A percentile compares a stretch with the other conserved stretches of the same genome.
phyloP scores from a whole-genome alignment of 1,140 invertebrate genomes.

The Pollicipes pollicipes region DNA sequence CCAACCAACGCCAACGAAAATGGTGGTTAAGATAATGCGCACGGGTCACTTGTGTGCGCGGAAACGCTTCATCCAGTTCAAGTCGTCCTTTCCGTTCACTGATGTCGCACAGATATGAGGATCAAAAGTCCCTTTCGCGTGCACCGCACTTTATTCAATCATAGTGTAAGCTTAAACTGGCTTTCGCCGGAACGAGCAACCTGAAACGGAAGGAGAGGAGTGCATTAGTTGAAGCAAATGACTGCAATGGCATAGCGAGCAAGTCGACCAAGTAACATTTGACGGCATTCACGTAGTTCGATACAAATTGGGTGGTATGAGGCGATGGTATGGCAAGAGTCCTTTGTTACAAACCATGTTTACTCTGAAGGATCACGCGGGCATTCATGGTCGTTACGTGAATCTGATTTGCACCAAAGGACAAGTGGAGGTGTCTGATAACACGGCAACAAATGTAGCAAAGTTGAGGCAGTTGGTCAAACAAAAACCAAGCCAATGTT shows the following conservation, averaged over 20 bases:
- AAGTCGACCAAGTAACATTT: constrained; percentile 7
- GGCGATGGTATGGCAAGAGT: no score
- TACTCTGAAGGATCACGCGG: not conserved
- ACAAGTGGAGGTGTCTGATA: no score
- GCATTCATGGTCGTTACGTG: not conserved
- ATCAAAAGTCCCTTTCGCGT: not conserved
- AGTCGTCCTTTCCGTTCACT: not conserved
- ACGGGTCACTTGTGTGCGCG: not conserved
- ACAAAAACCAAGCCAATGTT: no score
- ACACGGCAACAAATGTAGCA: no score
- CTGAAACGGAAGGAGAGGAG: constrained; percentile 36
- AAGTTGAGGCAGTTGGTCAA: no score
- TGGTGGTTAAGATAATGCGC: not conserved
- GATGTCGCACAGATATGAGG: not conserved
- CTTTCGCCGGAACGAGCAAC: constrained; percentile 88
- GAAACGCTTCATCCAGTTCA: not conserved
- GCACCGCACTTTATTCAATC: constrained; percentile 1
- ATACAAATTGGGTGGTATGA: no score
- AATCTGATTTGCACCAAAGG: no score
- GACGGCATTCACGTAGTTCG: constrained; percentile 4
- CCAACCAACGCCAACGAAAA: not conserved
- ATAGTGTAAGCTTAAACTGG: constrained; percentile 49
- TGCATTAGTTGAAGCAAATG: constrained; percentile 6
- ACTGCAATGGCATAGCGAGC: constrained; percentile 1
- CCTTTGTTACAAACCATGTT: constrained; percentile 4